Conservation (phyloP, 2,113 vertebrate genomes). For the Irena cyanogastra region DNA sequence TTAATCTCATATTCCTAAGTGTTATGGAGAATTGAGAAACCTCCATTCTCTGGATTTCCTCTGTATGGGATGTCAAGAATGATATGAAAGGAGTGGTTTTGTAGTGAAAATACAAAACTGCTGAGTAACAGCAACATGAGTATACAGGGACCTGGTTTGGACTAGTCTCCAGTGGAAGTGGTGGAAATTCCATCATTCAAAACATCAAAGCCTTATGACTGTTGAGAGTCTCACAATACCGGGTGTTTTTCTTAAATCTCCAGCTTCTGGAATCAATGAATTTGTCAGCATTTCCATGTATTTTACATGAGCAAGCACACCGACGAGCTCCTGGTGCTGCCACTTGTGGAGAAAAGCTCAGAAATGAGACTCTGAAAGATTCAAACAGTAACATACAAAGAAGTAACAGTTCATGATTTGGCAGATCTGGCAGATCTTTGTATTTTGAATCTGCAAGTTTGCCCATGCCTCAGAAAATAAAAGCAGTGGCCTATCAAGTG, state of each 20-base stretch:
- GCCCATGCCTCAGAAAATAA: neutral
- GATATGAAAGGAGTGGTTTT: neutral
- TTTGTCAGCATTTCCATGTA: neutral
- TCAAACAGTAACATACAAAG: neutral
- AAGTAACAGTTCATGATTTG: neutral
- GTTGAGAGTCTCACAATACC: neutral
- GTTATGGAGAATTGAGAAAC: neutral
- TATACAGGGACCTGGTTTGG: neutral
- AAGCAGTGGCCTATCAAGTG: neutral
- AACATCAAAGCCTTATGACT: slow-evolving; percentile 24
- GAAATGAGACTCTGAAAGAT: neutral
- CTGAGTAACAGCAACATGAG: slow-evolving; percentile 48
- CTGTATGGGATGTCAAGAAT: slow-evolving; percentile 16
- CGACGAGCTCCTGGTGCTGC: neutral
- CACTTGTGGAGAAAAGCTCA: neutral
- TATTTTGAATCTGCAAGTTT: neutral
- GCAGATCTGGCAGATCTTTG: neutral
- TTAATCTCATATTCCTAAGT: neutral
- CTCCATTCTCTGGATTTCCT: neutral
- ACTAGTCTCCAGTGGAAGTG: slow-evolving; percentile 3
- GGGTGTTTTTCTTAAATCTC: slow-evolving; percentile 20
- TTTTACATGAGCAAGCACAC: neutral
- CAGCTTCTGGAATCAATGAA: neutral
- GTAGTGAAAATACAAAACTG: slow-evolving; percentile 33
- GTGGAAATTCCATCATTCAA: slow-evolving; percentile 24